Evolutionary conservation across 2,113 vertebrate species (phyloP).

Genomic region (Tragelaphus scriptus): DNA sequence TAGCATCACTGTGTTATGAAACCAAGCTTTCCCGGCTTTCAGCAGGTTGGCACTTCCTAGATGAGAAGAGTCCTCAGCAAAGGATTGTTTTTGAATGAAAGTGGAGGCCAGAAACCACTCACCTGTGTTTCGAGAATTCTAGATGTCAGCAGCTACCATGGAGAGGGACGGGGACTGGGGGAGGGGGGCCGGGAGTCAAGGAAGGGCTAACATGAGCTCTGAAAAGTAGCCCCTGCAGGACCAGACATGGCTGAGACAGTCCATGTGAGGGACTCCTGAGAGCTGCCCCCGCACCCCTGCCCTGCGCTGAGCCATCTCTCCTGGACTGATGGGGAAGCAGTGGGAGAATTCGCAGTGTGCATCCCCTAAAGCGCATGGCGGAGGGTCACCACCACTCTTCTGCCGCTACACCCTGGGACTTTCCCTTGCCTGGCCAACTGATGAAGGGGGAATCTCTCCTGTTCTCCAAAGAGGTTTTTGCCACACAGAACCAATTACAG

Average conservation of each 20-base stretch:
- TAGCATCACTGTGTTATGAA: not conserved
- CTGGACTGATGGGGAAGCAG: not conserved
- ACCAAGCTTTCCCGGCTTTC: not conserved
- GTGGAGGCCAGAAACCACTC: not conserved
- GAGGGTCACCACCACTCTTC: not conserved
- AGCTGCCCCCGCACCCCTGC: not conserved
- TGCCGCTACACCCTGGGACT: not conserved
- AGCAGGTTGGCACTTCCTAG: not conserved
- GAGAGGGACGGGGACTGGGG: not conserved
- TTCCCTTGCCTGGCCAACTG: not conserved
- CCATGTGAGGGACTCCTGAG: not conserved
- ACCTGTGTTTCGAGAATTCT: not conserved
- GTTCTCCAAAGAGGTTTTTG: not conserved
- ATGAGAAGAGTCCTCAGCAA: not conserved
- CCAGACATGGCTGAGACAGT: not conserved
- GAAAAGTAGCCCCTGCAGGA: not conserved
- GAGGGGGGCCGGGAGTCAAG: not conserved
- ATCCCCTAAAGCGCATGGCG: fast-evolving
- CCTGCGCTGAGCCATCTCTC: not conserved
- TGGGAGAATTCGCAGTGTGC: too few relatives aligned
- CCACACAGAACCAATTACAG: not conserved
- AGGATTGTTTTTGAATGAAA: not conserved
- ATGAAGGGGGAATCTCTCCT: not conserved
- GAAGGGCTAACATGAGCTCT: not conserved
- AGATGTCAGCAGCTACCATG: not conserved